Conservation (phyloP, 2,888 invertebrate genomes). For the Neocrepidodera transversa region DNA sequence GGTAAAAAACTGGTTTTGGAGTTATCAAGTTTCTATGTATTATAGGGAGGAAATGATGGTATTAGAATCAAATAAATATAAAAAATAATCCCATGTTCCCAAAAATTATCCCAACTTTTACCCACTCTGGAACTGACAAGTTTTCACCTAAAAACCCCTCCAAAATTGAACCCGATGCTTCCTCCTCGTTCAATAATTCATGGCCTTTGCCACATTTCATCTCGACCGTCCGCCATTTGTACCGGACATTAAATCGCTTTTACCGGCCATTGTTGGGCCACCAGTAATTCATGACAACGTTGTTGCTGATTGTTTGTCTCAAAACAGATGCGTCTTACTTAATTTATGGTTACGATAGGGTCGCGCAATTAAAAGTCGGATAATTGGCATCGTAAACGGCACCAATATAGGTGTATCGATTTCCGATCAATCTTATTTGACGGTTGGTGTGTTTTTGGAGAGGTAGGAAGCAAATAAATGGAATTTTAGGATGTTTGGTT, state of each 20-base stretch:
- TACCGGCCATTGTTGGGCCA: constrained; percentile 21
- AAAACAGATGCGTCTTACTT: constrained; percentile 19
- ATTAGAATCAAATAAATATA: too few relatives aligned
- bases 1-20: too few relatives aligned
- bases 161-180: background rate
- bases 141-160: background rate
- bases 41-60: too few relatives aligned
- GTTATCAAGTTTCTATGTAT: too few relatives aligned
- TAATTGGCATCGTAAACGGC: background rate
- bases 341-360: constrained; percentile 18
- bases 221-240: constrained; percentile 20
- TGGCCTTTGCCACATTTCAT: constrained; percentile 13
- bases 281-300: constrained; percentile 17
- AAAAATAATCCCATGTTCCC: too few relatives aligned
- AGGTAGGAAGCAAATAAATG: too few relatives aligned
- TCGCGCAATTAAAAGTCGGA: constrained; percentile 17
- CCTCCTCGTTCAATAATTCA: constrained; percentile 18
- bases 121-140: too few relatives aligned
- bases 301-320: constrained; percentile 24
- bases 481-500: too few relatives aligned
- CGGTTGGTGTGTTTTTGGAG: too few relatives aligned
- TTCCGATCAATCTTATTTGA: background rate
- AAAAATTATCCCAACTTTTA: too few relatives aligned
- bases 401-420: background rate
- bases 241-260: constrained; percentile 24